Evolutionary conservation across 2,797 vertebrate species (phyloP).

Genomic region (Tarsius wallacei): DNA sequence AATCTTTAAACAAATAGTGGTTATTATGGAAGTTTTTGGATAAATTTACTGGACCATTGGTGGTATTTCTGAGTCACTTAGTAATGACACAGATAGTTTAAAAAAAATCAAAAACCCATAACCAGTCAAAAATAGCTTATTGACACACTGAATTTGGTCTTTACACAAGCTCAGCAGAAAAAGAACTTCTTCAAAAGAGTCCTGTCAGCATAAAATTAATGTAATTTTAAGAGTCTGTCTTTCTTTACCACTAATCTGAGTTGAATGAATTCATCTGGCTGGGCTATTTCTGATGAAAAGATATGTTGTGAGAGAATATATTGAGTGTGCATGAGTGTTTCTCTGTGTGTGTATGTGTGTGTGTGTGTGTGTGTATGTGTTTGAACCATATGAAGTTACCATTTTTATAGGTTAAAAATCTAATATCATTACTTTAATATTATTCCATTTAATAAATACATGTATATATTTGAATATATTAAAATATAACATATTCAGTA

Average conservation of each 20-base stretch:
- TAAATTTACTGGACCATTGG: slow-evolving; percentile 72
- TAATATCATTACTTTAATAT: neutral
- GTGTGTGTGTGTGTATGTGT: neutral
- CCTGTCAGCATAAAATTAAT: slow-evolving; percentile 66
- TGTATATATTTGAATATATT: neutral
- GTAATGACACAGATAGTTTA: slow-evolving; percentile 65
- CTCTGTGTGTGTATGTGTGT: neutral
- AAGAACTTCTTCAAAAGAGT: slow-evolving; percentile 68
- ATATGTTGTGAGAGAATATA: slow-evolving; percentile 1
- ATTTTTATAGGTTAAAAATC: neutral
- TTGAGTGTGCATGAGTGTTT: neutral
- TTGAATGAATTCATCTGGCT: slow-evolving; percentile 69
- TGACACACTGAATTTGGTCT: slow-evolving; percentile 67
- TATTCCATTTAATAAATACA: neutral
- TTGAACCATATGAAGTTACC: neutral
- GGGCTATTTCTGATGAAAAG: neutral
- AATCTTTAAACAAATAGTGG: slow-evolving; percentile 79
- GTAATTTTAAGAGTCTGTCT: slow-evolving; percentile 54
- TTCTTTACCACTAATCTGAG: slow-evolving; percentile 40
- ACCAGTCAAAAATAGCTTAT: slow-evolving; percentile 76
- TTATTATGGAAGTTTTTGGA: slow-evolving; percentile 76
- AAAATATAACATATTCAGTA: neutral
- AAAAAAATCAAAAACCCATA: slow-evolving; percentile 2
- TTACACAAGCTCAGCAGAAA: slow-evolving; percentile 65
- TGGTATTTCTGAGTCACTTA: slow-evolving; percentile 82